Evolutionary conservation across 2,888 invertebrate genomes (phyloP), one percentile per base, ranked within the genome.

Genomic region (Xanthia icteritia): DNA sequence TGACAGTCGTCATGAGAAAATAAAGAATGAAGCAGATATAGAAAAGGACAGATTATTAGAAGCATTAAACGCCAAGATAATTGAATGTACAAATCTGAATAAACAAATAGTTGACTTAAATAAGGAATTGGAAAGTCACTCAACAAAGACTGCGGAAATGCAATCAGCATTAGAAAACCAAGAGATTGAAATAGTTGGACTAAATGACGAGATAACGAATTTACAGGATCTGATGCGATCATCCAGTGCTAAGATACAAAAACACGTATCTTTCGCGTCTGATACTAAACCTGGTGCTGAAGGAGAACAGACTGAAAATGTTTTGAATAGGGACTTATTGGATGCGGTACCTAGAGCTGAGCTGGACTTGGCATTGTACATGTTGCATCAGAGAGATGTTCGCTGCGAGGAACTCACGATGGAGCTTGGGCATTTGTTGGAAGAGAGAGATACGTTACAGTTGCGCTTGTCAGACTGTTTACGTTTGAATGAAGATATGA

Each of bases 311-410:
- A 36, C 84, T 4, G 90, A 92, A 61, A 84, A 80, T 31, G 70
- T 82, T 71, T 68, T 94, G 39, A 94, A 92, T 79, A 94, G 89
- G 76, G 94, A 95, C 27, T 88, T 95, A 13, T 87, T 95, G 56
- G 95, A 96, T 72, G 94, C 95, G 56, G 94, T 96, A 45, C 95
- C 96, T 0, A 95, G 97, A 90, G 97, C 97, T 0, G 98, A 98
- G 92, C 94, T 98, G 73, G 98, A 99, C 91, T 95, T 98, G 72
- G 98, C 98, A 0, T 93, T 98, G 63, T 98, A 98, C 91, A 98
- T 98, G 98, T 95, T 99, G 72, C 99, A 99, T 92, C 98, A 98
- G 90, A 97, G 98, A 84, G 99, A 99, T 87, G 98, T 99, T 78
- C 97, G 98, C 1, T 98, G 98, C 92, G 99, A 99, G 90, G 99